Evolutionary conservation across 2,888 invertebrate genomes (phyloP).

Genomic region (Tipula vernalis): DNA sequence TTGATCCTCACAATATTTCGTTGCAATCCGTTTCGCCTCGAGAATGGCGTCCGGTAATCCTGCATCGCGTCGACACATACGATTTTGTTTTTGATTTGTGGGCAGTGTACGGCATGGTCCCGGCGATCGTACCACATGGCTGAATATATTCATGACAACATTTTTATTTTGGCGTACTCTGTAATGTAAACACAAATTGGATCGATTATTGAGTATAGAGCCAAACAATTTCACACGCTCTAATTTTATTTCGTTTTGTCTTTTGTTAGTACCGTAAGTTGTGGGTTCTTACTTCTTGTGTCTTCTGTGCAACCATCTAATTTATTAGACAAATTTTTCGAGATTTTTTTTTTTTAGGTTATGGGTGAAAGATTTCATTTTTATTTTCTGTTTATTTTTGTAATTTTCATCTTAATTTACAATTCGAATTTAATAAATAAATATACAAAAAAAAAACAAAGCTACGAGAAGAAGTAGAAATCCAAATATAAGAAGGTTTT

Average conservation of each 20-base stretch:
- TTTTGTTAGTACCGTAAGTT: background rate
- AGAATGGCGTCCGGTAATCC: slow-evolving; percentile 41
- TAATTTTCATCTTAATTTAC: slow-evolving; percentile 4
- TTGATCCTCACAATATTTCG: slow-evolving; percentile 47
- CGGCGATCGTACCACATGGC: slow-evolving; percentile 31
- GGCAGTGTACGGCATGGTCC: slow-evolving; percentile 46
- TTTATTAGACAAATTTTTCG: background rate
- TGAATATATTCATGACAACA: slow-evolving; percentile 35
- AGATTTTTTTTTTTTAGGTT: background rate
- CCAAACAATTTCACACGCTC: background rate
- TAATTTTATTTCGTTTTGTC: background rate
- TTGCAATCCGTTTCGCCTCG: slow-evolving; percentile 45
- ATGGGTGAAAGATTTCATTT: slow-evolving; percentile 4
- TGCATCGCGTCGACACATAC: slow-evolving; percentile 47
- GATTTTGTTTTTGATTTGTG: slow-evolving; percentile 46
- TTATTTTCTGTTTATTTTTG: background rate
- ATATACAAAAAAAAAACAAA: background rate
- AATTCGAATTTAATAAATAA: background rate
- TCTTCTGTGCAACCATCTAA: background rate
- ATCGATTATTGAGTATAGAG: background rate
- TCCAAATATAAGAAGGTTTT: background rate
- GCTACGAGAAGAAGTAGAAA: background rate
- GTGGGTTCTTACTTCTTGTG: background rate
- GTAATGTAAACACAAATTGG: slow-evolving; percentile 16
- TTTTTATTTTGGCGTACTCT: slow-evolving; percentile 34